Conservation (phyloP, 1,140 invertebrate species). For the Arion vulgaris region DNA sequence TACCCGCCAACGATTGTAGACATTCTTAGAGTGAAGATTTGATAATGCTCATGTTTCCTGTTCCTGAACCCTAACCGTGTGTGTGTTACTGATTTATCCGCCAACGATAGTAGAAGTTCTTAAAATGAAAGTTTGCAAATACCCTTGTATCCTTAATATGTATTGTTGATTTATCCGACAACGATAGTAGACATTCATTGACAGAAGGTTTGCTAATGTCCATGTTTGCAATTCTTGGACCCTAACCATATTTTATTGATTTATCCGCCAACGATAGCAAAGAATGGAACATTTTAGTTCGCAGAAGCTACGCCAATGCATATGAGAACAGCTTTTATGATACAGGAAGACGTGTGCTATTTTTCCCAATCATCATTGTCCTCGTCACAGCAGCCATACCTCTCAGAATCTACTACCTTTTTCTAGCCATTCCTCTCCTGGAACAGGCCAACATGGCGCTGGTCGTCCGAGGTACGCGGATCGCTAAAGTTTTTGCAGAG, state of each 20-base stretch:
- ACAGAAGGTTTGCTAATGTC: too few species aligned
- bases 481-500: not conserved
- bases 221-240: too few species aligned
- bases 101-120: too few species aligned
- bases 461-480: not conserved
- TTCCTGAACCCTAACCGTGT: too few species aligned
- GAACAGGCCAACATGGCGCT: not conserved
- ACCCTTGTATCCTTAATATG: too few species aligned
- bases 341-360: not conserved
- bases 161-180: too few species aligned
- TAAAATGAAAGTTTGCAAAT: too few species aligned
- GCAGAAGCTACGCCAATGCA: not conserved
- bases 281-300: not conserved
- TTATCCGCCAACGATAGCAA: not conserved
- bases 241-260: not conserved
- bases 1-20: too few species aligned
- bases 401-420: not conserved
- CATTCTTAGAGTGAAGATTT: too few species aligned
- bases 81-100: too few species aligned
- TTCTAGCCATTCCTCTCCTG: not conserved
- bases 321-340: constrained; percentile 5
- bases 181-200: too few species aligned
- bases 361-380: not conserved
- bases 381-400: not conserved
- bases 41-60: too few species aligned